Conservation (phyloP, 2,888 invertebrate species). For the Ecdyonurus torrentis region DNA sequence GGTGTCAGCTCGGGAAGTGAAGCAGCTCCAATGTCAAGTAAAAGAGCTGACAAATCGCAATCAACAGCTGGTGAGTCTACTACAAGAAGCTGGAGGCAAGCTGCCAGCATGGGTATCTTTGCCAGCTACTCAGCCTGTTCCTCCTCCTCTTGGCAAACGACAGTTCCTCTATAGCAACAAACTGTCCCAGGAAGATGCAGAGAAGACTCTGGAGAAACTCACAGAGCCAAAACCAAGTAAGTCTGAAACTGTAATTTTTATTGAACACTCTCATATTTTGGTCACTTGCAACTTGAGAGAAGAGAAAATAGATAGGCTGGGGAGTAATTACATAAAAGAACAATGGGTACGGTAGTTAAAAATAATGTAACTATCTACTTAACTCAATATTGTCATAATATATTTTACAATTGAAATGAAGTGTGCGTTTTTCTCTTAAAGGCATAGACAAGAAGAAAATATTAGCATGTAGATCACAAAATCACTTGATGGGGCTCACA, state of each 20-base stretch:
- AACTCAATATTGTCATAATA: no score
- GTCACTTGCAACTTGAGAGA: no score
- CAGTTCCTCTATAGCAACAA: neutral
- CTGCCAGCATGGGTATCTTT: conserved; percentile 18
- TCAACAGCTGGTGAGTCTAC: conserved; percentile 24
- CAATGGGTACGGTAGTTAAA: no score
- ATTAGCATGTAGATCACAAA: no score
- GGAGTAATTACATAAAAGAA: no score
- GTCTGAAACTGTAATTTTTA: neutral
- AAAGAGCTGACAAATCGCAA: conserved; percentile 24
- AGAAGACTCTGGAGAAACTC: neutral
- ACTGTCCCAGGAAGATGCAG: neutral
- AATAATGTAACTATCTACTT: no score
- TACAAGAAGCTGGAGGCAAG: conserved; percentile 26
- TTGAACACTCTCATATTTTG: neutral
- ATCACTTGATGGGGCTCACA: no score
- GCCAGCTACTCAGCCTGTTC: neutral
- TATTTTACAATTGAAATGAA: no score
- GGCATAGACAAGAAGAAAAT: no score
- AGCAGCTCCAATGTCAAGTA: conserved; percentile 24
- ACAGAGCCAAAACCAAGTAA: neutral
- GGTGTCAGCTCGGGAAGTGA: conserved; percentile 23
- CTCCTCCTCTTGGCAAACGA: neutral
- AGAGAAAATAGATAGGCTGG: no score
- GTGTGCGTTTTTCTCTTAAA: no score